Base-by-base conservation (phyloP, 2,113 vertebrate genomes). In the Sinocyclocheilus anshuiensis region DNA sequence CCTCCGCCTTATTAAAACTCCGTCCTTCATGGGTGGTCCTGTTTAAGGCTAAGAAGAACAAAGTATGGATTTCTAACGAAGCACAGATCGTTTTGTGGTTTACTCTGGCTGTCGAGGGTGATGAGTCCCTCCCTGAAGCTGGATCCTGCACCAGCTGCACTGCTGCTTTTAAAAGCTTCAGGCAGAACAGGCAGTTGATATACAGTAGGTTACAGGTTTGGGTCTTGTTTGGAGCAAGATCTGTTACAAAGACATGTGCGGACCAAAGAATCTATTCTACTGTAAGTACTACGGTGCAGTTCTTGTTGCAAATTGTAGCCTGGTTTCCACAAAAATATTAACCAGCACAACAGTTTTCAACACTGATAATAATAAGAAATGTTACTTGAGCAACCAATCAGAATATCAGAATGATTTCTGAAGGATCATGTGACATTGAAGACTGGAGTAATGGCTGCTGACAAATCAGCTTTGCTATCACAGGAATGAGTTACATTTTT, bases 31-130 rank as follows among this genome's bases (percentile, higher is more conserved):
- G 79, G 79, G 79, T 81, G 79, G 79, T 81, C 79, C 39, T 22
- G 79, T 81, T 81, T 50, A 81, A 26, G 9, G 61, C 16, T 81
- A 81, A 48, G 59, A 67, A 81, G 61, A 81, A 81, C 79, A 81
- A 81, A 81, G 79, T 81, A 81, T 81, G 61, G 79, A 69, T 81
- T 81, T 81, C 36, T 67, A 50, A 67, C 26, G 29, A 78, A 78
- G 53, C 53, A 78, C 77, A 57, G 77, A 36, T n/a, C 12, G 57
- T 80, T 59, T 39, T 80, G 71, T 63, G 77, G 57, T 63, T 42
- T 63, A 63, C 77, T 61, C 22, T 6, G 77, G 77, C 20, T 81
- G 61, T 81, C 61, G 24, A 33, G 59, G 79, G 22, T 81, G 50
- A 81, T 81, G 79, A 81, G 61, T 81, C 79, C 45, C 79, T 67